A percentile compares a stretch with the other conserved stretches of the same genome.
Conservation (phyloP, 2,888 invertebrate genomes). For the Cataglyphis altisquamis region DNA sequence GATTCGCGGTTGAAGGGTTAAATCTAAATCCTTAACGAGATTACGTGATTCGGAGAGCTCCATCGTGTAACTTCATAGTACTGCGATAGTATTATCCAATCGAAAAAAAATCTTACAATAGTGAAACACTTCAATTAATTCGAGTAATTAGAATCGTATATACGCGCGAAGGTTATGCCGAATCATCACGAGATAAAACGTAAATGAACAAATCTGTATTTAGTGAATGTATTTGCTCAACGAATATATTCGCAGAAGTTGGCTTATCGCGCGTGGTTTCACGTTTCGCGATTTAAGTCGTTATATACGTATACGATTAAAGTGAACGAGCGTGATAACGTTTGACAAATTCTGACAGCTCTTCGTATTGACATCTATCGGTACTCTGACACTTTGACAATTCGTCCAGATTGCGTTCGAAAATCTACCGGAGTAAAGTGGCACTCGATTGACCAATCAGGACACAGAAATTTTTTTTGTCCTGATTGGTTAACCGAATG, state of each 20-base stretch:
- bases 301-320: constrained; percentile 26
- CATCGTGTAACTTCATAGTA: constrained; percentile 82
- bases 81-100: constrained; percentile 58
- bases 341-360: constrained; percentile 68
- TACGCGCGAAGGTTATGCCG: constrained; percentile 60
- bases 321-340: constrained; percentile 40
- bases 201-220: constrained; percentile 6
- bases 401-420: background rate
- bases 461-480: background rate
- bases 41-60: constrained; percentile 80
- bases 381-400: background rate
- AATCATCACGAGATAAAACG: constrained; percentile 15
- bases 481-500: background rate
- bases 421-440: background rate
- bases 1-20: constrained; percentile 84
- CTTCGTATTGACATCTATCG: constrained; percentile 61
- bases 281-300: constrained; percentile 12
- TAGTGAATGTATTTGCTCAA: background rate
- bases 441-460: background rate
- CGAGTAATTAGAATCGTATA: constrained; percentile 11
- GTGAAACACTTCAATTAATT: background rate
- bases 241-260: background rate
- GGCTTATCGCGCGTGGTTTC: constrained; percentile 4
- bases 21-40: constrained; percentile 84
- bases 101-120: constrained; percentile 20